Conservation (phyloP, 2,888 invertebrate genomes). For the Choreutis nemorana region DNA sequence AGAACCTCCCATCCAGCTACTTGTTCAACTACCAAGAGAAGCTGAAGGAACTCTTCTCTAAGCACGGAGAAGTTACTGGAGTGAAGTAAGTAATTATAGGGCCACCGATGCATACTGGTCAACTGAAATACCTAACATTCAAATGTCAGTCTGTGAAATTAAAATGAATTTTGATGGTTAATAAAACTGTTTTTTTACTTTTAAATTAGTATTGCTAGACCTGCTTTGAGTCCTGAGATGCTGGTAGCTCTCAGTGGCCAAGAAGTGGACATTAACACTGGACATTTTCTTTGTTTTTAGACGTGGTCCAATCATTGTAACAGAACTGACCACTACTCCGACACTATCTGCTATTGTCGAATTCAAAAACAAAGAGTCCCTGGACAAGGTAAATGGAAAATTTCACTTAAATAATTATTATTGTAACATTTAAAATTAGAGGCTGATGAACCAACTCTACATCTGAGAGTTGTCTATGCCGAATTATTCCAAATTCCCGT, state of each 20-base stretch:
- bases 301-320: slow-evolving; percentile 67
- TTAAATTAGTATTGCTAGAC: slow-evolving; percentile 9
- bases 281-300: slow-evolving; percentile 64
- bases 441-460: too few species aligned
- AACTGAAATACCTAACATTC: slow-evolving; percentile 44
- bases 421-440: too few species aligned
- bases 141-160: slow-evolving; percentile 58
- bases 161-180: too few species aligned
- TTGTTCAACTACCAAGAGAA: slow-evolving; percentile 60
- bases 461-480: too few species aligned
- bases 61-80: slow-evolving; percentile 45
- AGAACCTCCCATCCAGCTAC: slow-evolving; percentile 53
- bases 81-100: slow-evolving; percentile 41
- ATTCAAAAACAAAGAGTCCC: slow-evolving; percentile 66
- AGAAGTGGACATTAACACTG: slow-evolving; percentile 53
- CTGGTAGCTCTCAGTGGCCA: slow-evolving; percentile 31
- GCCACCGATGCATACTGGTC: slow-evolving; percentile 6
- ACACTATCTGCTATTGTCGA: slow-evolving; percentile 66
- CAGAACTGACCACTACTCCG: slow-evolving; percentile 66
- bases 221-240: slow-evolving; percentile 30
- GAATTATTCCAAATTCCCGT: slow-evolving; percentile 48
- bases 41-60: slow-evolving; percentile 56
- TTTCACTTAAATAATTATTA: too few species aligned
- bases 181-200: slow-evolving; percentile 8
- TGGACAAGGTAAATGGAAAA: slow-evolving; percentile 61